Percentiles rank a stretch among this genome's conserved stretches.
These are phyloP conservation scores for Drosophila teissieri DNA, from an alignment of 1,140 invertebrate species.

Conservation along the genomic window DNA sequence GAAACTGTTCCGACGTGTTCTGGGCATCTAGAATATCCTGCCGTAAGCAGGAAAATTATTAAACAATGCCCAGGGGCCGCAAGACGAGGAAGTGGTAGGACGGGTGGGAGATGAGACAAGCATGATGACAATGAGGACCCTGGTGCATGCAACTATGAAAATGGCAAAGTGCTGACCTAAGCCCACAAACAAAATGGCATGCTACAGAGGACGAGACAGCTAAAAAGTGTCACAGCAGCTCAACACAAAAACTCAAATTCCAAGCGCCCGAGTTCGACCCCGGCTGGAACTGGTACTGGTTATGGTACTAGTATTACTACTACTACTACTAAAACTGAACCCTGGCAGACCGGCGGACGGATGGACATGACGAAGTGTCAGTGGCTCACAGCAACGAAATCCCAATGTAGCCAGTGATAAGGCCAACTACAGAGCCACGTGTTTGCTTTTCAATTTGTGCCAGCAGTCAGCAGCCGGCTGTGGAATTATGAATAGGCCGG, in stretches of 20 bases:
- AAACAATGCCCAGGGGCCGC: conserved; percentile 61
- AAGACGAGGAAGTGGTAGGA: background rate
- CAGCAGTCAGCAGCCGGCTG: conserved; percentile 42
- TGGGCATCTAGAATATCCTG: conserved; percentile 35
- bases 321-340: conserved; percentile 18
- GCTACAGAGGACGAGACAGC: conserved; percentile 1
- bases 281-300: conserved; percentile 9
- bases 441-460: conserved; percentile 70
- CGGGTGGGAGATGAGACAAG: background rate
- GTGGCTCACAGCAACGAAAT: conserved; percentile 40
- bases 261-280: conserved; percentile 21
- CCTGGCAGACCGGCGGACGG: conserved; percentile 6
- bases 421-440: conserved; percentile 52
- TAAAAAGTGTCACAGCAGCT: conserved; percentile 53
- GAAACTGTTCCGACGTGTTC: conserved; percentile 34
- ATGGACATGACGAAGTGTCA: conserved; percentile 55
- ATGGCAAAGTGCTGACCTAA: conserved; percentile 68
- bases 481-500: conserved; percentile 63
- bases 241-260: conserved; percentile 46
- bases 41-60: conserved; percentile 68
- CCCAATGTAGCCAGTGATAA: conserved; percentile 46
- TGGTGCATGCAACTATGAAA: conserved; percentile 62
- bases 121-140: conserved; percentile 51
- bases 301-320: conserved; percentile 1
- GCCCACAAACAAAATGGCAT: conserved; percentile 59